These are phyloP conservation scores for Platyrinchus mystaceus DNA, from an alignment of 2,797 vertebrate species.

Conservation along the genomic window DNA sequence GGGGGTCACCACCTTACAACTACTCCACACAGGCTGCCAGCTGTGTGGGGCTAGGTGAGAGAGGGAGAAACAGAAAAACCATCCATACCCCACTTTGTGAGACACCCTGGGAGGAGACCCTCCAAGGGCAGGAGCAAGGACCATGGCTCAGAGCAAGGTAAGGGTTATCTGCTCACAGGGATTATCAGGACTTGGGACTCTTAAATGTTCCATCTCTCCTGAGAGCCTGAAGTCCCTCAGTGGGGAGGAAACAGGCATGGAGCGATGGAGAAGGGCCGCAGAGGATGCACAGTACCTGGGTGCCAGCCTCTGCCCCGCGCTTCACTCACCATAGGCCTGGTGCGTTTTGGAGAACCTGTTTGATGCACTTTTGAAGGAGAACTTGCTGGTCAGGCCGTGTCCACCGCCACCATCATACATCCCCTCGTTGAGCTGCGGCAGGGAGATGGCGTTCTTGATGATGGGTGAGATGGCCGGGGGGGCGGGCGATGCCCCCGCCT, in stretches of 20 bases:
- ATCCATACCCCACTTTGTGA: not conserved
- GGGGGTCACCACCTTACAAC: not conserved
- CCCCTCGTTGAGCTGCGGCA: conserved; percentile 89
- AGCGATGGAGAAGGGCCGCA: not conserved
- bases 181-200: not conserved
- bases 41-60: not conserved
- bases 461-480: conserved; percentile 90
- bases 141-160: not conserved
- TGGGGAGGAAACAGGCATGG: not conserved
- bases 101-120: not conserved
- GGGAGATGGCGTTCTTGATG: conserved; percentile 93
- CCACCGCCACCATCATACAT: conserved; percentile 22
- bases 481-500: conserved; percentile 69
- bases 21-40: not conserved
- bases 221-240: not conserved
- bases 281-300: not conserved
- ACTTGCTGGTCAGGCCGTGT: conserved; percentile 70
- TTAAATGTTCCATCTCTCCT: not conserved
- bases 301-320: fast-evolving
- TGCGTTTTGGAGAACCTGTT: conserved; percentile 77
- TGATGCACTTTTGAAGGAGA: conserved; percentile 79
- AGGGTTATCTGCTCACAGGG: not conserved
- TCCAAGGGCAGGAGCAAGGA: not conserved
- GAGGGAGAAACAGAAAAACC: not conserved
- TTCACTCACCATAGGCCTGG: conserved; percentile 84